phyloP scores from a whole-genome alignment of 2,113 vertebrate genomes.

The Noctilio leporinus region DNA sequence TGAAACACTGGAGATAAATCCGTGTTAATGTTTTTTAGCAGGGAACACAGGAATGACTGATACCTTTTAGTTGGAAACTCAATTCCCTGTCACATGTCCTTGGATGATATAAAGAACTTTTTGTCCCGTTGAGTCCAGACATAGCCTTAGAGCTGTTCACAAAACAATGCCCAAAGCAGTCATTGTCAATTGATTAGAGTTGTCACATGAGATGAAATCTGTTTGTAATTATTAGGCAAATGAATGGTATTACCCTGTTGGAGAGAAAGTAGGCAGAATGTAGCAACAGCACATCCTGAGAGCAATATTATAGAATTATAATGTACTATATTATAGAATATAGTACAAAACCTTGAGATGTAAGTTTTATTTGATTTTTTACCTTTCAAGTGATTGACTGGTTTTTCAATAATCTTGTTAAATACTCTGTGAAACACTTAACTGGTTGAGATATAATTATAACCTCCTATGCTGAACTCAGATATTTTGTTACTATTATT shows the following conservation, averaged over 20 bases:
- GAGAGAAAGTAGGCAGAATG: neutral
- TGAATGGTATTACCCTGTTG: neutral
- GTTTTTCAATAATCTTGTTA: neutral
- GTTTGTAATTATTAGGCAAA: conserved; percentile 28
- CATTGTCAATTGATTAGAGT: conserved; percentile 43
- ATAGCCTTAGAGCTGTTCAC: neutral
- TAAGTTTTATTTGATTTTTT: conserved; percentile 21
- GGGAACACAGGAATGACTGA: neutral
- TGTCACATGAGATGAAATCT: conserved; percentile 50
- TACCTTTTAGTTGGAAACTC: neutral
- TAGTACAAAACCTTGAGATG: neutral
- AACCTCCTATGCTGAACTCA: neutral
- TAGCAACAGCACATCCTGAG: neutral
- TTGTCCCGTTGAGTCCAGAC: conserved; percentile 2
- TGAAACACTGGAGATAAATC: neutral
- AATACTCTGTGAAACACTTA: neutral
- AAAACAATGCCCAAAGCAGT: conserved; percentile 23
- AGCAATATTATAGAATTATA: neutral
- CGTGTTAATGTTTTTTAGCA: neutral
- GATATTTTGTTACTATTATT: neutral
- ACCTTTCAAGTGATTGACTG: neutral
- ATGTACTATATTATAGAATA: neutral
- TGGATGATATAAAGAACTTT: conserved; percentile 11
- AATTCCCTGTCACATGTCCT: neutral
- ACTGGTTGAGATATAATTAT: neutral